These are phyloP conservation scores for Orchesella flavescens DNA, from an alignment of 2,888 invertebrate genomes.

Conservation along the genomic window DNA sequence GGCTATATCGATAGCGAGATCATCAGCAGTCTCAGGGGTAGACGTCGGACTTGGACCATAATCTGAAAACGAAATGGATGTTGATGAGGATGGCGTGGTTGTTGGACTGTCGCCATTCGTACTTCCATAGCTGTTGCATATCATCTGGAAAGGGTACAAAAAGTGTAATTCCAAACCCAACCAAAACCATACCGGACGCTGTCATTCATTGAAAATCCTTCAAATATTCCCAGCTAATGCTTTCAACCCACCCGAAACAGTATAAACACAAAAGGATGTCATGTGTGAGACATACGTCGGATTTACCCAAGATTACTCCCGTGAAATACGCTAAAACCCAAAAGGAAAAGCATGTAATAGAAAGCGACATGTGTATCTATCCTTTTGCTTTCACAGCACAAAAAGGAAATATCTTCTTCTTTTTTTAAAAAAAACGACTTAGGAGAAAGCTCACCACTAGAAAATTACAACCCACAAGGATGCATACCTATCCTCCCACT, in stretches of 20 bases:
- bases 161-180: background rate
- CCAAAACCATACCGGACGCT: background rate
- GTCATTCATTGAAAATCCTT: background rate
- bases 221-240: too few relatives aligned
- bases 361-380: constrained; percentile 7
- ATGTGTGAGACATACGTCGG: background rate
- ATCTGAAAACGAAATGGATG: constrained; percentile 37
- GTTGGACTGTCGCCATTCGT: background rate
- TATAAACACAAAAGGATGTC: too few relatives aligned
- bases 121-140: constrained; percentile 56
- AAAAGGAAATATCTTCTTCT: background rate
- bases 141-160: constrained; percentile 26
- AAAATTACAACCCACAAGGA: constrained; percentile 21
- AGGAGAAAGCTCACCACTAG: constrained; percentile 5
- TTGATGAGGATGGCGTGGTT: constrained; percentile 31
- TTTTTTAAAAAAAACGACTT: background rate
- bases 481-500: background rate
- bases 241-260: too few relatives aligned
- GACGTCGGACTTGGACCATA: constrained; percentile 1
- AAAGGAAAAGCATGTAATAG: constrained; percentile 26
- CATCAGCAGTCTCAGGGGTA: constrained; percentile 34
- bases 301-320: constrained; percentile 23
- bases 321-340: constrained; percentile 34
- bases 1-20: constrained; percentile 44
- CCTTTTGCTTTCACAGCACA: too few relatives aligned